phyloP scores from a whole-genome alignment of 2,888 invertebrate species.

The Yponomeuta plumbellus region DNA sequence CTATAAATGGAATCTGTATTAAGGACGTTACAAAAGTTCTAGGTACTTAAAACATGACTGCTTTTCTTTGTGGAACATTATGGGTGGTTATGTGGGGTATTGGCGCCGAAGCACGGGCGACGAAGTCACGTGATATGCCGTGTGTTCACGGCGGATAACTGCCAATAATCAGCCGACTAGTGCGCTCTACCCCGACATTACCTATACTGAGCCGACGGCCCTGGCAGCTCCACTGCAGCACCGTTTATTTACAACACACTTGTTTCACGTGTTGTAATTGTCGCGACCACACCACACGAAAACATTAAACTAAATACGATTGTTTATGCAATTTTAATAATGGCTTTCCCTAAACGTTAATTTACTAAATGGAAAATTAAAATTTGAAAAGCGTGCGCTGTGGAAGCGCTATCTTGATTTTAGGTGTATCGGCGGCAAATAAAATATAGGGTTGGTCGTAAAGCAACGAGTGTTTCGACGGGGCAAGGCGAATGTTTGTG shows the following conservation, averaged over 20 bases:
- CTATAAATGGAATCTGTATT: background rate
- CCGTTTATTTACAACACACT: conserved; percentile 44
- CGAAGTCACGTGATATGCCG: conserved; percentile 56
- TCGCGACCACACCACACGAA: conserved; percentile 7
- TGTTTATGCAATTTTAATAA: conserved; percentile 14
- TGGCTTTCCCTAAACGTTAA: conserved; percentile 12
- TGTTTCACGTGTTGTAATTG: conserved; percentile 32
- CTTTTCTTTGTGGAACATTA: background rate
- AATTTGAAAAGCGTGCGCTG: conserved; percentile 7
- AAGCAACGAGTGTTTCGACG: conserved; percentile 55
- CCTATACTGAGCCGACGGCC: conserved; percentile 21
- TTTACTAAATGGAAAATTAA: conserved; percentile 9
- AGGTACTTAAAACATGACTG: background rate
- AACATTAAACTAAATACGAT: conserved; percentile 5
- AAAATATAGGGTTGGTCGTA: conserved; percentile 58
- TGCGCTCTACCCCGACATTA: conserved; percentile 48
- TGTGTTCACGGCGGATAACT: conserved; percentile 52
- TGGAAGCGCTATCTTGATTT: conserved; percentile 26
- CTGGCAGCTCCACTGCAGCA: conserved; percentile 23
- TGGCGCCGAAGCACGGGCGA: background rate
- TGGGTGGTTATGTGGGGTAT: conserved; percentile 2
- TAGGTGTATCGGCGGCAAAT: conserved; percentile 49
- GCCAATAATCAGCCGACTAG: conserved; percentile 42
- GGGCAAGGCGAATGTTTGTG: conserved; percentile 44
- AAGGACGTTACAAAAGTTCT: background rate